Evolutionary conservation across 2,888 invertebrate species (phyloP).

Genomic region (Scaptomyza polygonia): DNA sequence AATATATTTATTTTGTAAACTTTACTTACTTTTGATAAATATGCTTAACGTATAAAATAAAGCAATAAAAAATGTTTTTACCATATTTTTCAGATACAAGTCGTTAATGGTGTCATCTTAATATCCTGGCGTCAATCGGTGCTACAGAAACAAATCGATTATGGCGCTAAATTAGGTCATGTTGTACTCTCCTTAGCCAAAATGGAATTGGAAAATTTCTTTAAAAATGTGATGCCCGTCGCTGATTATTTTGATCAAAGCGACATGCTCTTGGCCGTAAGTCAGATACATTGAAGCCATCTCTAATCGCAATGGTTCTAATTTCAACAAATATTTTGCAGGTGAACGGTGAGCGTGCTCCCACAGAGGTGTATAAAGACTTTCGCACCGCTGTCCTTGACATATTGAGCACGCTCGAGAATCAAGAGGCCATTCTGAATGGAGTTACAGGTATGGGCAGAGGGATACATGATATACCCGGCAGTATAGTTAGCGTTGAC

Average conservation of each 20-base stretch:
- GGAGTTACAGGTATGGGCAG: constrained; percentile 87
- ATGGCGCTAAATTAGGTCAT: constrained; percentile 94
- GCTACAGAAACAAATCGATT: constrained; percentile 94
- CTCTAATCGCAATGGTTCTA: too few species aligned
- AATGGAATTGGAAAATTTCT: constrained; percentile 95
- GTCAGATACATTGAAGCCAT: background rate
- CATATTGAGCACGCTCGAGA: constrained; percentile 89
- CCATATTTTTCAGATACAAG: constrained; percentile 89
- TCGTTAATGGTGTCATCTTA: constrained; percentile 93
- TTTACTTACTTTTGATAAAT: too few species aligned
- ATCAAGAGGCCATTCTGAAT: constrained; percentile 87
- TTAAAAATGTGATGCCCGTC: constrained; percentile 94
- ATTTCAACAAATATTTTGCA: constrained; percentile 74
- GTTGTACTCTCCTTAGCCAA: constrained; percentile 91
- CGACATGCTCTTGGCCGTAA: constrained; percentile 90
- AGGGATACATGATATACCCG: constrained; percentile 86
- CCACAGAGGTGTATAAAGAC: constrained; percentile 93
- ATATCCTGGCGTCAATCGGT: constrained; percentile 95
- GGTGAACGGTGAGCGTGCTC: constrained; percentile 95
- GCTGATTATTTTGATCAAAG: constrained; percentile 96
- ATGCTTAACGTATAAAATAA: too few species aligned
- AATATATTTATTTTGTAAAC: too few species aligned
- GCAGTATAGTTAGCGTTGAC: constrained; percentile 87
- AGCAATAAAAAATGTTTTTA: too few species aligned
- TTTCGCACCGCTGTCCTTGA: constrained; percentile 91